Percentiles rank a stretch among this genome's conserved stretches.
Conservation (phyloP, 2,888 invertebrate species). For the Chymomyza fuscimana region DNA sequence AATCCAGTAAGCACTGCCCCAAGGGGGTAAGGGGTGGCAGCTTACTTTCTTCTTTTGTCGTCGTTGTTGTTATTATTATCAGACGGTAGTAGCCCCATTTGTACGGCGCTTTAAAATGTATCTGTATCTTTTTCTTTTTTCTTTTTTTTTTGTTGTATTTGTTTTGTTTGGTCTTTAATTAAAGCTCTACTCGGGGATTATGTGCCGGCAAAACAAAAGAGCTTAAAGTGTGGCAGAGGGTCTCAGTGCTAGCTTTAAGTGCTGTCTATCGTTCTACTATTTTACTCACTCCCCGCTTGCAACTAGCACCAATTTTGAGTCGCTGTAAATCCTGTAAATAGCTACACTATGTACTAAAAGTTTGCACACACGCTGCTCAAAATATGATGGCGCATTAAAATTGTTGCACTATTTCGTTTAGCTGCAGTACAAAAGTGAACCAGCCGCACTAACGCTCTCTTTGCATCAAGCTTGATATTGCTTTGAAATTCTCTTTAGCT, state of each 20-base stretch:
- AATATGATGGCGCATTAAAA: too few species aligned
- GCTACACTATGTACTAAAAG: too few species aligned
- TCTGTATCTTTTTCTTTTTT: slow-evolving; percentile 34
- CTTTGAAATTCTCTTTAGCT: too few species aligned
- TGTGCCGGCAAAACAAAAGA: slow-evolving; percentile 6
- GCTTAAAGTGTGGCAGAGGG: not conserved
- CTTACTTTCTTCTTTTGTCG: not conserved
- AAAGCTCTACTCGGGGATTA: not conserved
- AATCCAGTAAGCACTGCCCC: slow-evolving; percentile 46
- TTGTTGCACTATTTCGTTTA: too few species aligned
- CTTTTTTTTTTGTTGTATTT: not conserved
- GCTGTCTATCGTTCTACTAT: not conserved
- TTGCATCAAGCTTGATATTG: too few species aligned
- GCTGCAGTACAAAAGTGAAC: too few species aligned
- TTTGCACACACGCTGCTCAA: too few species aligned
- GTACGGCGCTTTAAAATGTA: slow-evolving; percentile 30
- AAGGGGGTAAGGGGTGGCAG: slow-evolving; percentile 23
- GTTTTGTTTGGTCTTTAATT: not conserved
- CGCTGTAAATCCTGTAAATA: not conserved
- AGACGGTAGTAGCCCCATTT: slow-evolving; percentile 20
- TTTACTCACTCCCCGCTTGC: too few species aligned
- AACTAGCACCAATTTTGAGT: not conserved
- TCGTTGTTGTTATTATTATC: slow-evolving; percentile 4
- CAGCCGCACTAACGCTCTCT: too few species aligned
- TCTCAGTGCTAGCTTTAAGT: not conserved